phyloP scores from a whole-genome alignment of 1,140 invertebrate genomes.

The Scaptomyza graminum region DNA sequence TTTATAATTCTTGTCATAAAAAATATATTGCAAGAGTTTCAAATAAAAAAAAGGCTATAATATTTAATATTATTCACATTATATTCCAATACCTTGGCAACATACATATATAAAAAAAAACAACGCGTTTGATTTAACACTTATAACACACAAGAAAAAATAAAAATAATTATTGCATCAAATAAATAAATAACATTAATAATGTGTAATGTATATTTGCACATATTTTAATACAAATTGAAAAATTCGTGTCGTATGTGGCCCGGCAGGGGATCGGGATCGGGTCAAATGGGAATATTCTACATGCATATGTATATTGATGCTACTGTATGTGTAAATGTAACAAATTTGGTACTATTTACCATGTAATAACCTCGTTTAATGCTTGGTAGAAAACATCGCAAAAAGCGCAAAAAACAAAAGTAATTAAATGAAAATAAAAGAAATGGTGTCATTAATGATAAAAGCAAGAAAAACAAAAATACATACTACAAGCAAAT shows the following conservation, averaged over 20 bases:
- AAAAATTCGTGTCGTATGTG: not conserved
- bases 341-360: not conserved
- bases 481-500: constrained; percentile 28
- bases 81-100: too few species aligned
- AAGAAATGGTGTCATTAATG: constrained; percentile 48
- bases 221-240: not conserved
- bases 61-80: too few species aligned
- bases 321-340: too few species aligned
- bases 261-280: too few species aligned
- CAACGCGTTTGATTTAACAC: too few species aligned
- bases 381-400: not conserved
- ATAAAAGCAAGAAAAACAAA: constrained; percentile 40
- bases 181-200: not conserved
- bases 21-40: too few species aligned
- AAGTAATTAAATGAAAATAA: constrained; percentile 17
- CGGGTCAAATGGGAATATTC: too few species aligned
- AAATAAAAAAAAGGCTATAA: too few species aligned
- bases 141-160: too few species aligned
- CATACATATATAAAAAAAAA: too few species aligned
- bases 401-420: constrained; percentile 5
- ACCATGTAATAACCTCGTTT: not conserved
- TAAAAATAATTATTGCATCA: not conserved
- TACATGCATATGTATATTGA: not conserved
- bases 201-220: not conserved
- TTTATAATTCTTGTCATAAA: too few species aligned